Evolutionary conservation across 2,888 invertebrate genomes (phyloP).

Genomic region (Saturnia pavonia): DNA sequence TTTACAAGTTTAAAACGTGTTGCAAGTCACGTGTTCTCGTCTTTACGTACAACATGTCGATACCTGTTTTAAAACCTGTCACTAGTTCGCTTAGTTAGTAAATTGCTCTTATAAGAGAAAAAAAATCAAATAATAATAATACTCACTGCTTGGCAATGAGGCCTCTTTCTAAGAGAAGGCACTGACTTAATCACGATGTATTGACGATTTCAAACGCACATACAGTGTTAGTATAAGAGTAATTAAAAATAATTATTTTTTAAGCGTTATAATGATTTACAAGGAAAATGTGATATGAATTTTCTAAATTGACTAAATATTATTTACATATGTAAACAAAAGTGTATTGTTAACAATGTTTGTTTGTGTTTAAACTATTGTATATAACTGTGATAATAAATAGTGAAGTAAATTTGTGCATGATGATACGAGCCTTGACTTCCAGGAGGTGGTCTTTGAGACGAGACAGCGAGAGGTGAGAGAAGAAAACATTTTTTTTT

Average conservation of each 20-base stretch:
- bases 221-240: too few relatives aligned
- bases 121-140: background rate
- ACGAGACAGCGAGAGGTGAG: constrained; percentile 76
- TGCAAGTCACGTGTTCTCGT: background rate
- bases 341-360: constrained; percentile 1
- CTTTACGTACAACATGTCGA: background rate
- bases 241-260: background rate
- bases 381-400: constrained; percentile 24
- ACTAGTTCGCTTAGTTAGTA: background rate
- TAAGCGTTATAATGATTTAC: background rate
- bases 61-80: background rate
- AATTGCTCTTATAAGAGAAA: background rate
- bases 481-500: constrained; percentile 35
- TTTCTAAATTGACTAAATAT: background rate
- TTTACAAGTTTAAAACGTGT: background rate
- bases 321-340: background rate
- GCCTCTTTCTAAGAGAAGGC: too few relatives aligned
- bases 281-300: background rate
- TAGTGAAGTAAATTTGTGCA: constrained; percentile 35
- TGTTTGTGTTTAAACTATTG: background rate
- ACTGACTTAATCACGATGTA: too few relatives aligned
- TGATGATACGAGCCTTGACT: constrained; percentile 73
- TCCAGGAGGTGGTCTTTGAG: constrained; percentile 75
- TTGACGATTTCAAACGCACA: too few relatives aligned
- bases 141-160: too few relatives aligned